These are phyloP conservation scores for Zoanthus sociatus DNA, from an alignment of 92 coral and sea anemone genomes.

Conservation along the genomic window DNA sequence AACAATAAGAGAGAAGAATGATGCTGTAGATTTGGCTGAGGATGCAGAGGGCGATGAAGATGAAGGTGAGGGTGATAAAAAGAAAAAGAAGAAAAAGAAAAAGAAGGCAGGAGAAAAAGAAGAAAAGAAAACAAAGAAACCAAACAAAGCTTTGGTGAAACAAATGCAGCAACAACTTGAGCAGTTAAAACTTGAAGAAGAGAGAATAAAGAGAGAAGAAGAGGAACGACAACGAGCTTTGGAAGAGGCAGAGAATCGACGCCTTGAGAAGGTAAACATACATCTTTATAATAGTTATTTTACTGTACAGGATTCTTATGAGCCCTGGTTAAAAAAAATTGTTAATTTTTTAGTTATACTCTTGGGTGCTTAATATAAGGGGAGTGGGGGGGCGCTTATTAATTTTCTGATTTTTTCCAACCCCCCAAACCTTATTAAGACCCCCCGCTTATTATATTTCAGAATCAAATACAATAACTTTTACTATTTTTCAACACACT, in stretches of 20 bases:
- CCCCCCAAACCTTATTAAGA: too few species aligned
- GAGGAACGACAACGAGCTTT: conserved; percentile 81
- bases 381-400: too few species aligned
- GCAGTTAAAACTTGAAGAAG: conserved; percentile 84
- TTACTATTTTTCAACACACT: too few species aligned
- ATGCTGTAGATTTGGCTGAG: conserved; percentile 39
- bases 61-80: conserved; percentile 79
- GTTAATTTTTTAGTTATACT: too few species aligned
- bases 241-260: conserved; percentile 93
- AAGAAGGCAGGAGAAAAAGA: conserved; percentile 92
- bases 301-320: too few species aligned
- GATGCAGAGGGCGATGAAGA: conserved; percentile 76
- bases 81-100: conserved; percentile 91
- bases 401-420: too few species aligned
- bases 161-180: conserved; percentile 98
- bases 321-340: too few species aligned
- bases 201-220: conserved; percentile 78
- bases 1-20: conserved; percentile 11
- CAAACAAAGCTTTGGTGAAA: conserved; percentile 91
- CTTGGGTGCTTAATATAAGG: too few species aligned
- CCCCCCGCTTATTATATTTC: too few species aligned
- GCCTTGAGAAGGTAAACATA: conserved; percentile 80
- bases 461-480: too few species aligned
- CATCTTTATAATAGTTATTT: too few species aligned
- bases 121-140: conserved; percentile 87